Conservation (phyloP, 2,797 vertebrate genomes). For the Anas flavirostris region DNA sequence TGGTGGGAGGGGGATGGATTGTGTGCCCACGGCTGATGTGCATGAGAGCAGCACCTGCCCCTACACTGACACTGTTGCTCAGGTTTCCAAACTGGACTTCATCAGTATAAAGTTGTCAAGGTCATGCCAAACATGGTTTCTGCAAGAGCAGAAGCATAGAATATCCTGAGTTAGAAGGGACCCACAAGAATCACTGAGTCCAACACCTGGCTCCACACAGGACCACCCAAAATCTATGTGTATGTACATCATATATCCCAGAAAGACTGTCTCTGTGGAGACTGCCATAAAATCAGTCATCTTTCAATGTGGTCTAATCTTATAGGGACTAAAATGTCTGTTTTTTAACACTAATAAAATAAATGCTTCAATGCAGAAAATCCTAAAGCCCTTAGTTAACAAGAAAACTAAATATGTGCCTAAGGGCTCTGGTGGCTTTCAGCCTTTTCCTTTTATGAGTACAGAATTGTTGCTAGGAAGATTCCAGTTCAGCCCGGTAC, state of each 20-base stretch:
- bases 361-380: not conserved
- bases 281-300: not conserved
- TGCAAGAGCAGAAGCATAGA: not conserved
- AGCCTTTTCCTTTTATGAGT: not conserved
- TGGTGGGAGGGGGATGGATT: not conserved
- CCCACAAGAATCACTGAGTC: no score
- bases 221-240: no score
- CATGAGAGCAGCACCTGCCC: not conserved
- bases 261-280: not conserved
- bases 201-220: no score
- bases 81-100: not conserved
- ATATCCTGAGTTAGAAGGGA: no score
- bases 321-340: not conserved
- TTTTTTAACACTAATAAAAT: not conserved
- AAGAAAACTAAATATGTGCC: not conserved
- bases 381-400: not conserved
- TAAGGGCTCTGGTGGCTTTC: not conserved
- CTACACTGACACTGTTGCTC: not conserved
- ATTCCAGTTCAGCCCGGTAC: not conserved
- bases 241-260: not conserved
- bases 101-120: not conserved
- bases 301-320: not conserved
- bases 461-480: not conserved
- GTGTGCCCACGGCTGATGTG: not conserved
- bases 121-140: not conserved